phyloP scores from a whole-genome alignment of 2,113 vertebrate genomes.

The Nesogale talazaci region DNA sequence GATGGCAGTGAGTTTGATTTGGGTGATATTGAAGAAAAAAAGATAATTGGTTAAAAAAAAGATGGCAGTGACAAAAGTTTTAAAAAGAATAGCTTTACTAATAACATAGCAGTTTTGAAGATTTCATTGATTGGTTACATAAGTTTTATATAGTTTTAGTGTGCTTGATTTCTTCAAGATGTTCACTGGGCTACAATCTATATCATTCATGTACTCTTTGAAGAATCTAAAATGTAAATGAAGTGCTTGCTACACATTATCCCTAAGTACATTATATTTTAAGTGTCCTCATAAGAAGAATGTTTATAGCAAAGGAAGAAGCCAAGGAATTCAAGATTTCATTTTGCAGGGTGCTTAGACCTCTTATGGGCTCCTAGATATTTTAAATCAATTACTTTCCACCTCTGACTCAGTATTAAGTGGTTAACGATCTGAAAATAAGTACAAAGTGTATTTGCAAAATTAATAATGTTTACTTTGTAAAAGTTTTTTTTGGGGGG shows the following conservation, averaged over 20 bases:
- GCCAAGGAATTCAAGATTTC: not conserved
- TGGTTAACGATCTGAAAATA: not conserved
- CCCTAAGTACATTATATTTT: not conserved
- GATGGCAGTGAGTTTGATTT: too few relatives aligned
- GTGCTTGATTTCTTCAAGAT: not conserved
- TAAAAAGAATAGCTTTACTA: not conserved
- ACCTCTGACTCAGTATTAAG: not conserved
- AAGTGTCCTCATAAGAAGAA: not conserved
- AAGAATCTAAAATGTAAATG: conserved; percentile 37
- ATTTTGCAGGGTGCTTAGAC: not conserved
- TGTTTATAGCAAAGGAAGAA: not conserved
- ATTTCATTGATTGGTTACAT: not conserved
- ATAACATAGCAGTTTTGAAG: conserved; percentile 1
- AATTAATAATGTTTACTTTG: not conserved
- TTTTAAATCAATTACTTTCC: conserved; percentile 10
- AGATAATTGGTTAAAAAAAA: too few relatives aligned
- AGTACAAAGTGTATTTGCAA: not conserved
- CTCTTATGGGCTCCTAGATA: not conserved
- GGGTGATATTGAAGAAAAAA: too few relatives aligned
- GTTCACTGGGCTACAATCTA: not conserved
- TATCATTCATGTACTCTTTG: not conserved
- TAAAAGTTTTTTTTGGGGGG: not conserved
- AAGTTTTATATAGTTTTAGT: not conserved
- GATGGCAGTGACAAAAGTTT: too few relatives aligned
- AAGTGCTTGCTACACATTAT: not conserved